Evolutionary conservation across 2,797 vertebrate species (phyloP).

Genomic region (Lithobates pipiens): DNA sequence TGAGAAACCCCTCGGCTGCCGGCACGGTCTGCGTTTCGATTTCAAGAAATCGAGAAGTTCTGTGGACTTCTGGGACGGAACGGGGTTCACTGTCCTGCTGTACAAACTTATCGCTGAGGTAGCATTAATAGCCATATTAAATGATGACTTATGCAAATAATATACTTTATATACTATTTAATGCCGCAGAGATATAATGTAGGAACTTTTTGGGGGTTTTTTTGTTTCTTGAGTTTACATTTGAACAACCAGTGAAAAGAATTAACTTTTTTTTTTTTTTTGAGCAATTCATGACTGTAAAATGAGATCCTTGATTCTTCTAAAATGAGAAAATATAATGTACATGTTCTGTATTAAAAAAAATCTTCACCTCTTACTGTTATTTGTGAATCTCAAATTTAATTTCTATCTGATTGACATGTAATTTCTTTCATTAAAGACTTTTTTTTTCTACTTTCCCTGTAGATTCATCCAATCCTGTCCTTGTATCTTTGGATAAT

Average conservation of each 20-base stretch:
- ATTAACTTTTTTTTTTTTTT: background rate
- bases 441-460: background rate
- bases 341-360: slow-evolving; percentile 41
- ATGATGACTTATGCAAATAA: slow-evolving; percentile 66
- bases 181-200: slow-evolving; percentile 59
- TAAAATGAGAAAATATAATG: background rate
- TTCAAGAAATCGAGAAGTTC: background rate
- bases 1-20: slow-evolving; percentile 39
- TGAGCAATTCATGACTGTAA: slow-evolving; percentile 5
- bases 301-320: background rate
- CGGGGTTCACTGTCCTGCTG: slow-evolving; percentile 48
- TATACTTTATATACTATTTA: slow-evolving; percentile 63
- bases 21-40: background rate
- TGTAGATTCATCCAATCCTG: background rate
- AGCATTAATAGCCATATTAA: slow-evolving; percentile 68
- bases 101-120: slow-evolving; percentile 32
- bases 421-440: background rate
- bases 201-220: slow-evolving; percentile 19
- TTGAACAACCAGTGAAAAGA: slow-evolving; percentile 37
- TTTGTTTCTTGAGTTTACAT: slow-evolving; percentile 48
- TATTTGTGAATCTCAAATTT: background rate
- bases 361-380: background rate
- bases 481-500: background rate
- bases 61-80: background rate
- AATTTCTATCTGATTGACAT: background rate